These are phyloP conservation scores for Perca fluviatilis DNA, from an alignment of 2,113 vertebrate species.

Conservation along the genomic window DNA sequence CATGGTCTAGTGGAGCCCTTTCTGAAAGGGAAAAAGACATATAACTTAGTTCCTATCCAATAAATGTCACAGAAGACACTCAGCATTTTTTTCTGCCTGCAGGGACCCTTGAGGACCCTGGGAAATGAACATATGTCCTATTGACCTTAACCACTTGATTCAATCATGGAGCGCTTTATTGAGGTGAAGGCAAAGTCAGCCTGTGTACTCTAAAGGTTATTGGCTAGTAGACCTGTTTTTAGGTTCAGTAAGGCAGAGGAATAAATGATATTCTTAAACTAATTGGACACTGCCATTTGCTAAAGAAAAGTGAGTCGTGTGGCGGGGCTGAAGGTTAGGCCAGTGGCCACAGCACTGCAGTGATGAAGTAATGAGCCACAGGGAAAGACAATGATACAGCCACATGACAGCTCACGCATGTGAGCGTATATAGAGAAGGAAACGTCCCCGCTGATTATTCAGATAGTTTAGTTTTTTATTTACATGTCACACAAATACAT, in stretches of 20 bases:
- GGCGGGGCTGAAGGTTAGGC: slow-evolving; percentile 58
- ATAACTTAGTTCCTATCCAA: slow-evolving; percentile 76
- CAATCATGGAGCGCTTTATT: slow-evolving; percentile 83
- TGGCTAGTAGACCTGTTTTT: slow-evolving; percentile 72
- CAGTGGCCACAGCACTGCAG: slow-evolving; percentile 32
- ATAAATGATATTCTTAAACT: slow-evolving; percentile 73
- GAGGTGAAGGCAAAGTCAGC: slow-evolving; percentile 84
- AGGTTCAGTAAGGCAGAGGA: slow-evolving; percentile 55
- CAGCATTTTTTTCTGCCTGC: slow-evolving; percentile 73
- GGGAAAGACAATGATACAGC: slow-evolving; percentile 26
- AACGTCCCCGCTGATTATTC: not conserved
- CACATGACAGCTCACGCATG: not conserved
- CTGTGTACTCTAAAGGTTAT: slow-evolving; percentile 79
- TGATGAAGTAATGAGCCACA: slow-evolving; percentile 68
- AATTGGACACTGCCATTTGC: slow-evolving; percentile 76
- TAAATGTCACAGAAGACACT: slow-evolving; percentile 84
- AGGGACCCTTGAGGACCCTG: slow-evolving; percentile 73
- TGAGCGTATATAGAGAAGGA: not conserved
- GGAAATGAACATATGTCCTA: slow-evolving; percentile 85
- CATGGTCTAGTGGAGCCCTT: slow-evolving; percentile 13
- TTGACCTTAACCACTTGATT: slow-evolving; percentile 84
- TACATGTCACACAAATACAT: not conserved
- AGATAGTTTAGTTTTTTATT: not conserved
- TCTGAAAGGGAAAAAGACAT: slow-evolving; percentile 57
- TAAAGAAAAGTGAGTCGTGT: slow-evolving; percentile 44